Evolutionary conservation across 2,888 invertebrate genomes (phyloP), one percentile per base, ranked within the genome.

Genomic region (Erebia aethiops): DNA sequence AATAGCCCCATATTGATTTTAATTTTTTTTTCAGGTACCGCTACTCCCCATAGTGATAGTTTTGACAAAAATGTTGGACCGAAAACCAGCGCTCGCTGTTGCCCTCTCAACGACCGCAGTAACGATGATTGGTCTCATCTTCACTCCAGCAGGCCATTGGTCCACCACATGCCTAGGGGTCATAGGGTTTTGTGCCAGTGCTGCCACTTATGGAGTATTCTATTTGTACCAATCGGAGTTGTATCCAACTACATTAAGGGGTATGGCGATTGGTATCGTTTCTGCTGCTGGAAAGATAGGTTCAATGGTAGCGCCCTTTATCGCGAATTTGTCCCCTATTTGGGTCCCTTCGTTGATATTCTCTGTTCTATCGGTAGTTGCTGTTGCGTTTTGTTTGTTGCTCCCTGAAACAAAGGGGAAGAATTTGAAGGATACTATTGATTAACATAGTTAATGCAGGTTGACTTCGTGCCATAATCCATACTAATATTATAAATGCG

Each of bases 351-450:
- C 87, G 2, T 58, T 83, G 2, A 78, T 86, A 71, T 87, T 88
- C 77, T 82, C 82, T 35, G 70, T 80, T 2, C 69, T 83, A 16
- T 80, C 87, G 7, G 78, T 88, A n/a, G 52, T 85, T 58, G 87
- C 82, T 16, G 80, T 80, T 13, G 64, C 77, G n/a, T 77, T 81
- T 69, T 84, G 82, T 74, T 71, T 85, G 16, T 71, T 82, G 14
- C 76, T 89, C 43, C 88, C 87, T 2, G 89, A 89, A 72, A 89
- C 89, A 2, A 89, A 87, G 75, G 86, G 86, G 0, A 76, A 76
- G 52, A 81, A 82, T 74, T 81, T 89, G 63, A 82, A 84, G 74
- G 88, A 89, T 74, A 79, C 80, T 11, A 64, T 87, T 8, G 78
- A 83, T 63, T 79, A 80, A 76, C 9, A 18, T 14, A 14, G 13